Evolutionary conservation across 2,113 vertebrate species (phyloP).

Genomic region (Petromus typicus): DNA sequence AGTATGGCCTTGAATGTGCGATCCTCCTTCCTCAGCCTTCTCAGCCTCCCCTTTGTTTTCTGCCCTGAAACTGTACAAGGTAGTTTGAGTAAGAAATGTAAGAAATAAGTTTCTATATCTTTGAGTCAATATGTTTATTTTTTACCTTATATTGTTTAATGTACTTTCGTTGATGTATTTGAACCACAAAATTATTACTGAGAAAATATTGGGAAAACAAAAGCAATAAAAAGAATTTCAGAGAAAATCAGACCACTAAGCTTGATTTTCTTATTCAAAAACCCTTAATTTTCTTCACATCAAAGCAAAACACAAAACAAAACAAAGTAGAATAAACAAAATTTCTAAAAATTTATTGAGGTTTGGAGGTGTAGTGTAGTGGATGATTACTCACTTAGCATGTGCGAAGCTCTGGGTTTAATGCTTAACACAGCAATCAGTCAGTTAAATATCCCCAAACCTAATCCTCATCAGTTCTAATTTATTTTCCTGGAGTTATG

Average conservation of each 20-base stretch:
- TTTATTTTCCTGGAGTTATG: not conserved
- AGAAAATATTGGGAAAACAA: not conserved
- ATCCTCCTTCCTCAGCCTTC: not conserved
- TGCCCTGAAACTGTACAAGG: not conserved
- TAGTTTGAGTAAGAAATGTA: not conserved
- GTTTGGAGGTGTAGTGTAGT: not conserved
- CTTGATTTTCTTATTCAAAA: constrained; percentile 28
- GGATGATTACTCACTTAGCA: not conserved
- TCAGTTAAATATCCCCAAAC: not conserved
- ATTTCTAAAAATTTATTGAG: not conserved
- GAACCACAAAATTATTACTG: not conserved
- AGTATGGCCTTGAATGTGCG: not conserved
- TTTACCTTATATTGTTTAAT: not conserved
- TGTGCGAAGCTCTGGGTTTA: not conserved
- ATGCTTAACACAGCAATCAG: not conserved
- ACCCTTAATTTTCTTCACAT: not conserved
- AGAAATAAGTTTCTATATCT: not conserved
- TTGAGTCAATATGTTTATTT: not conserved
- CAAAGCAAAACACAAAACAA: not conserved
- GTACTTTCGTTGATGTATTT: not conserved
- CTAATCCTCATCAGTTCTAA: not conserved
- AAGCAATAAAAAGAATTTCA: not conserved
- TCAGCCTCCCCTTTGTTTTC: not conserved
- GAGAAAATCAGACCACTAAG: not conserved
- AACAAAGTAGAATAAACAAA: not conserved